Evolutionary conservation across 2,888 invertebrate species (phyloP).

Genomic region (Synergus gifuensis): DNA sequence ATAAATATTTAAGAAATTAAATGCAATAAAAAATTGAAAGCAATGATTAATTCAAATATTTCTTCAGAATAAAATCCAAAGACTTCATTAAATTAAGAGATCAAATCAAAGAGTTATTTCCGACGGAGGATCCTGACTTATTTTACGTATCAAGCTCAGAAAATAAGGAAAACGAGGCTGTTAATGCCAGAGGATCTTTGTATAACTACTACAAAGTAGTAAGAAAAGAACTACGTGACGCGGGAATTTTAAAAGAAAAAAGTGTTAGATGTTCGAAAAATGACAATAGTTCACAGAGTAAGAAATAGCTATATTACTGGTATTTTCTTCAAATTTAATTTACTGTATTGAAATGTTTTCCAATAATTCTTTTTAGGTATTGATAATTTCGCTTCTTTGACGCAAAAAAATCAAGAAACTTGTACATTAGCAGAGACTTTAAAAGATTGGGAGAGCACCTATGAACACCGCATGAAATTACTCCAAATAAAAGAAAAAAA

Average conservation of each 20-base stretch:
- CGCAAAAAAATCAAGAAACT: conserved; percentile 22
- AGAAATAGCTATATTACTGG: neutral
- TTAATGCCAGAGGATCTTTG: neutral
- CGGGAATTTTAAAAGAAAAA: neutral
- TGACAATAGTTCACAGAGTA: neutral
- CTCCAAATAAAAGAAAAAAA: conserved; percentile 4
- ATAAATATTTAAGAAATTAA: too few species aligned
- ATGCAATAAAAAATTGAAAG: too few species aligned
- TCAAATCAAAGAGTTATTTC: neutral
- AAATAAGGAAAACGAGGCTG: conserved; percentile 2
- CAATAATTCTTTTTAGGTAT: neutral
- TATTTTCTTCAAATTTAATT: neutral
- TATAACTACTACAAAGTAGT: conserved; percentile 8
- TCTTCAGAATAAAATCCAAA: neutral
- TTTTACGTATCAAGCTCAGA: neutral
- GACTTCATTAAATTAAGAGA: neutral
- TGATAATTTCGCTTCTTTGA: conserved; percentile 22
- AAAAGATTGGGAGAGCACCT: conserved; percentile 22
- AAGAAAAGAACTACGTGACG: conserved; percentile 8
- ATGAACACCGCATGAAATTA: conserved; percentile 21
- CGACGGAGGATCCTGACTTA: neutral
- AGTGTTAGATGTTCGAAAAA: neutral
- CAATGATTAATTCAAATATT: too few species aligned
- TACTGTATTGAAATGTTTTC: neutral
- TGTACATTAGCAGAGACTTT: conserved; percentile 36